Base-by-base conservation (phyloP, 2,888 invertebrate genomes). In the Maniola hyperantus region DNA sequence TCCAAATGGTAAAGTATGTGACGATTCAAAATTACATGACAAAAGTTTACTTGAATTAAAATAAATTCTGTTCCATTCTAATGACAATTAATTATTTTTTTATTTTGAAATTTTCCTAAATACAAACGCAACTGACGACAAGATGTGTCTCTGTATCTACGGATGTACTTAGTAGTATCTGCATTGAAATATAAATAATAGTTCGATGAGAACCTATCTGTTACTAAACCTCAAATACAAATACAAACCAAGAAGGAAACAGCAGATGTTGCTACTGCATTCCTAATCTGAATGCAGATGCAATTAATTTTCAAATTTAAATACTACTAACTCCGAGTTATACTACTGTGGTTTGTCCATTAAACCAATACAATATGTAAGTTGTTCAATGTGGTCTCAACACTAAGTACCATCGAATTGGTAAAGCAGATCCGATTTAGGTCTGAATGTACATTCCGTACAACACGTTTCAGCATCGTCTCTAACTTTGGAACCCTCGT, bases 361-460 rank as follows among this genome's bases (percentile, higher is more conserved):
- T 55, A 18, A 39, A 36, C 36, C 33, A 18, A 18, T 55, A 6
- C 55, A 39, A 55, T 55, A 7, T 18, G 36, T 55, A 39, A 39
- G 36, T 55, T 36, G 36, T 10, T 18, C 10, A 10, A 15, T 39
- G 5, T 55, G 18, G 8, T 55, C 55, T 55, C 10, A 55, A 55
- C 54, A 36, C 18, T 18, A 55, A 15, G n/a, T 55, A 18, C 36
- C 34, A 15, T 36, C 7, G 15, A 36, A 10, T 8, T 15, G 18
- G 55, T 39, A 10, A 54, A 15, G 33, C n/a, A 10, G 36, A 54
- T 36, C 18, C 34, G 34, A 54, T 54, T 53, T 39, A 36, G 55
- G 8, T 11, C 18, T 36, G 15, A 55, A 36, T 10, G n/a, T 11
- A 55, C 39, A 55, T 8, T 36, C 55, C 15, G n/a, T n/a, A 11